phyloP scores from a whole-genome alignment of 2,888 invertebrate genomes.

The Smittia sp. region DNA sequence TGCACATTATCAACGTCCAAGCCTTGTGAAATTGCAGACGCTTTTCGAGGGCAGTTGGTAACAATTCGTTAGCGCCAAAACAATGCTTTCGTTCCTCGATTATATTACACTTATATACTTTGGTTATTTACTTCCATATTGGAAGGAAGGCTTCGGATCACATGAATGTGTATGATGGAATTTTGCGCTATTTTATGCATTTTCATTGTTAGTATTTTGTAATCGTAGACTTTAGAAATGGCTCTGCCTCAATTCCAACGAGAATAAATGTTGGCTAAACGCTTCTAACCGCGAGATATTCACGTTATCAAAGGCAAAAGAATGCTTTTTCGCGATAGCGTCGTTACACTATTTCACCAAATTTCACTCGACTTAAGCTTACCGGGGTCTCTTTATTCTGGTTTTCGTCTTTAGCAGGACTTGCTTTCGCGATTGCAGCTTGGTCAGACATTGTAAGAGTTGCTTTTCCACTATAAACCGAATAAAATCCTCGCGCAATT shows the following conservation, averaged over 20 bases:
- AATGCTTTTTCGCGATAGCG: conserved; percentile 23
- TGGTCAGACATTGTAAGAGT: conserved; percentile 23
- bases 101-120: background rate
- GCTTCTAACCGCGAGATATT: background rate
- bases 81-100: background rate
- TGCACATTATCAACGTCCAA: background rate
- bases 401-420: conserved; percentile 26
- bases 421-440: conserved; percentile 2
- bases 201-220: conserved; percentile 29
- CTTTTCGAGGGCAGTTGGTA: background rate
- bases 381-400: conserved; percentile 33
- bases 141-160: background rate
- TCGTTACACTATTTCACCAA: background rate
- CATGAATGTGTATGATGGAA: conserved; percentile 19
- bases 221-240: background rate
- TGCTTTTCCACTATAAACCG: background rate
- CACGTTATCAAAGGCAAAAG: conserved; percentile 17
- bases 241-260: background rate
- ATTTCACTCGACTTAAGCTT: conserved; percentile 1
- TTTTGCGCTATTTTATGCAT: conserved; percentile 31
- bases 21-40: background rate
- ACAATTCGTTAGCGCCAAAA: conserved; percentile 13
- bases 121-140: conserved; percentile 22
- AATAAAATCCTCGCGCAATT: too few relatives aligned
- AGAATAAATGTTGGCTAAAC: background rate